These are phyloP conservation scores for Drosophila ironensis DNA, from an alignment of 1,140 invertebrate species.

Conservation along the genomic window DNA sequence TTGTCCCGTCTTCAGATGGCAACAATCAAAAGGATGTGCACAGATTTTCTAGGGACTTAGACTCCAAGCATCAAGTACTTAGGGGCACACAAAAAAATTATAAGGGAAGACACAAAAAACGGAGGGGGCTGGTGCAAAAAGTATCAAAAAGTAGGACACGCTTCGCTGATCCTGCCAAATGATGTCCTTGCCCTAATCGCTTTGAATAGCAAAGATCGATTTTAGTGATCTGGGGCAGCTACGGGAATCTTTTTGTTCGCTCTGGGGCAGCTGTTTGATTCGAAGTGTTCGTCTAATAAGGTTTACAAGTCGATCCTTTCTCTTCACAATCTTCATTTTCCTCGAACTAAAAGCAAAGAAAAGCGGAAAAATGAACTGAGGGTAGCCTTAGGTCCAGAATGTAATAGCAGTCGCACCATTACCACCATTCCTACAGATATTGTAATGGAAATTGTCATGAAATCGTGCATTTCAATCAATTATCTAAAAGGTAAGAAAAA, in stretches of 20 bases:
- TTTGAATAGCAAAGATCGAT: constrained; percentile 13
- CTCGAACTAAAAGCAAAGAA: too few species aligned
- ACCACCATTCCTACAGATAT: too few species aligned
- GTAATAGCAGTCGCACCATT: too few species aligned
- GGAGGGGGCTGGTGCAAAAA: constrained; percentile 16
- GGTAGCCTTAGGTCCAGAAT: too few species aligned
- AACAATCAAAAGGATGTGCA: constrained; percentile 70
- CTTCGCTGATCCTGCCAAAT: constrained; percentile 52
- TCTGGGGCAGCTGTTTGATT: constrained; percentile 7
- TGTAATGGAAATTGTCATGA: too few species aligned
- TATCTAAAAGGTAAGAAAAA: too few species aligned
- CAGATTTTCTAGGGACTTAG: constrained; percentile 58
- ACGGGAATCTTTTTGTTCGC: neutral
- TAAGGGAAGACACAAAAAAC: constrained; percentile 26
- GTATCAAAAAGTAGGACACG: constrained; percentile 24
- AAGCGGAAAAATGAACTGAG: too few species aligned
- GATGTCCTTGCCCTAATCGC: constrained; percentile 50
- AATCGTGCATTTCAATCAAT: too few species aligned
- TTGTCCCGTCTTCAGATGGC: constrained; percentile 54
- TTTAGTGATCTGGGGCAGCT: constrained; percentile 4
- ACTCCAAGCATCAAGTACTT: constrained; percentile 71
- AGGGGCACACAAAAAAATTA: constrained; percentile 30
- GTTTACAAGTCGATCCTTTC: neutral
- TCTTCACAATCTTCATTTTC: neutral
- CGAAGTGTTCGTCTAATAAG: constrained; percentile 5